Percentiles rank a stretch among this genome's conserved stretches.
These are phyloP conservation scores for Chloroclysta siterata DNA, from an alignment of 2,888 invertebrate genomes.

Conservation along the genomic window DNA sequence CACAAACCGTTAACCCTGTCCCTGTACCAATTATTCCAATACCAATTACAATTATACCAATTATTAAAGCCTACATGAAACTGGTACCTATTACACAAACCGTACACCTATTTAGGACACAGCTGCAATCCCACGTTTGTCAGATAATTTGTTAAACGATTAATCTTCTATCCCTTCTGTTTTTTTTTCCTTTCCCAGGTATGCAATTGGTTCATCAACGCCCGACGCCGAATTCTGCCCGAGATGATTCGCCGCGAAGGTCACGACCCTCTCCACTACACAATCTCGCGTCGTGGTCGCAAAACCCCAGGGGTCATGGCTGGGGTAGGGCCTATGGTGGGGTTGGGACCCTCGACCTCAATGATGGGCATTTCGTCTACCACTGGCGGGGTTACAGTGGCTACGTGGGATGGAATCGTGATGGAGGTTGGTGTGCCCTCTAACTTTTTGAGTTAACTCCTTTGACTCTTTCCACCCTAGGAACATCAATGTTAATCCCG, in stretches of 20 bases:
- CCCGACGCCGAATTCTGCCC: slow-evolving; percentile 94
- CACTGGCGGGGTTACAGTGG: slow-evolving; percentile 58
- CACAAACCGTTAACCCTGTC: no score
- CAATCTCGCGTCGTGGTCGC: slow-evolving; percentile 94
- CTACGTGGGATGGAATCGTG: slow-evolving; percentile 72
- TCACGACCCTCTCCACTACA: slow-evolving; percentile 95
- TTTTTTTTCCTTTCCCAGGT: slow-evolving; percentile 70
- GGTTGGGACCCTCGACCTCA: slow-evolving; percentile 57
- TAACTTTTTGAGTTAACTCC: background rate
- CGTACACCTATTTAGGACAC: no score
- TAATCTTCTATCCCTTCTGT: no score
- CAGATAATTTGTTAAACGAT: no score
- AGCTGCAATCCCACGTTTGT: no score
- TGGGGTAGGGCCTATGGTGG: slow-evolving; percentile 53
- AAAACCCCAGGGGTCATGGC: slow-evolving; percentile 80
- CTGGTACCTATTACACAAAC: no score
- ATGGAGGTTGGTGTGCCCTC: slow-evolving; percentile 58
- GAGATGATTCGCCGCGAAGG: slow-evolving; percentile 97
- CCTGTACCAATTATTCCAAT: no score
- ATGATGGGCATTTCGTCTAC: slow-evolving; percentile 48
- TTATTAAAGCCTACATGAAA: no score
- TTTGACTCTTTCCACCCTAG: no score
- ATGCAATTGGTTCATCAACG: slow-evolving; percentile 98
- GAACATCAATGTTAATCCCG: no score
- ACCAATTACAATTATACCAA: no score